Conservation (phyloP, 2,113 vertebrate genomes). For the Entelurus aequoreus region DNA sequence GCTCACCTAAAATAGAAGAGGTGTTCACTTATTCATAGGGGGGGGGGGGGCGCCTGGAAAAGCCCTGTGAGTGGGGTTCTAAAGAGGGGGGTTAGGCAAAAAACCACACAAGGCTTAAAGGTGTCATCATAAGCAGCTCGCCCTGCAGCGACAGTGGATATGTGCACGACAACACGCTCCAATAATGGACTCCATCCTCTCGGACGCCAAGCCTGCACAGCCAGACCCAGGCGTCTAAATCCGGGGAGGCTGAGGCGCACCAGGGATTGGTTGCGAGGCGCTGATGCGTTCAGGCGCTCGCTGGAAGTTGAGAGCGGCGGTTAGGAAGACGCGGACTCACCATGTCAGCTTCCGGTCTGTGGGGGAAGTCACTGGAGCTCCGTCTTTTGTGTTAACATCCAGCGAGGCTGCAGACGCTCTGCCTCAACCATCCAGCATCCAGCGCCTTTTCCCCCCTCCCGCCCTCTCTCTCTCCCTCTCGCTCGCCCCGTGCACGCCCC, state of each 20-base stretch:
- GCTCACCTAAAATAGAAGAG: conserved; percentile 19
- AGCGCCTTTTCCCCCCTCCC: conserved; percentile 28
- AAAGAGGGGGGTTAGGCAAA: conserved; percentile 14
- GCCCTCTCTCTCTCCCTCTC: conserved; percentile 6
- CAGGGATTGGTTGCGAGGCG: not conserved
- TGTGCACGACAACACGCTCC: conserved; percentile 2
- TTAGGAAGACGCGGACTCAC: conserved; percentile 36
- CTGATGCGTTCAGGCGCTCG: conserved; percentile 9
- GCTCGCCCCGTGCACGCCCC: not conserved
- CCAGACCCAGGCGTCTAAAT: too few species aligned
- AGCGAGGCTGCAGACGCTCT: conserved; percentile 61
- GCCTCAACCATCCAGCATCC: conserved; percentile 59
- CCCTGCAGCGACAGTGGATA: conserved; percentile 7
- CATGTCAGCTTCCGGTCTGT: conserved; percentile 52
- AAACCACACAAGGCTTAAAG: conserved; percentile 36
- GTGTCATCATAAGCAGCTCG: conserved; percentile 41
- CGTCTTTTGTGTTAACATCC: conserved; percentile 55
- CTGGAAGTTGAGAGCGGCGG: conserved; percentile 31
- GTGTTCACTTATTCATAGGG: conserved; percentile 19
- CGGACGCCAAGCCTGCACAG: too few species aligned
- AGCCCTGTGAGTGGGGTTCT: conserved; percentile 45
- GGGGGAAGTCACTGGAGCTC: conserved; percentile 40
- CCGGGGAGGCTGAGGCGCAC: not conserved
- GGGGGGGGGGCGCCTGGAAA: conserved; percentile 17
- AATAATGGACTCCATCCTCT: conserved; percentile 1